phyloP scores from a whole-genome alignment of 1,140 invertebrate species.

The Diorhabda carinulata region DNA sequence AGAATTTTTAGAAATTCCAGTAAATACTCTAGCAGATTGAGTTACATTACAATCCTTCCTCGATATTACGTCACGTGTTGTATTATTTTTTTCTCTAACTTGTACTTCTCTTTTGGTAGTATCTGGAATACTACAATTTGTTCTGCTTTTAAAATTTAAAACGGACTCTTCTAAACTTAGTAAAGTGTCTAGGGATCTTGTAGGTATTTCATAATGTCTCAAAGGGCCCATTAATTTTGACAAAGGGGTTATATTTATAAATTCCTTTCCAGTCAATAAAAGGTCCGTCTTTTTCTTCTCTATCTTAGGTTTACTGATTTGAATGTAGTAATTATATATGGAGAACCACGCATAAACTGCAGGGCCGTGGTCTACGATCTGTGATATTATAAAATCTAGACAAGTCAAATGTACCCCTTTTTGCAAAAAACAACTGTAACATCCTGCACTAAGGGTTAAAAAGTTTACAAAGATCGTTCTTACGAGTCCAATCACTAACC shows the following conservation, averaged over 20 bases:
- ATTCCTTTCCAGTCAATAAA: neutral
- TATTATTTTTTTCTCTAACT: no score
- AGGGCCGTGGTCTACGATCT: conserved; percentile 23
- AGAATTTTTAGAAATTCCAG: no score
- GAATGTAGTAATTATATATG: conserved; percentile 7
- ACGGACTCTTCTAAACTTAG: neutral
- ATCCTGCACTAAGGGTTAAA: conserved; percentile 19
- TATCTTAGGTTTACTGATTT: neutral
- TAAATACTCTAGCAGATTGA: no score
- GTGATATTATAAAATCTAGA: conserved; percentile 22
- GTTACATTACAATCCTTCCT: no score
- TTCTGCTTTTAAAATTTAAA: no score
- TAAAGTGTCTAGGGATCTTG: conserved; percentile 7
- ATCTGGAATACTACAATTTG: conserved; percentile 1
- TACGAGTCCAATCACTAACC: conserved; percentile 21
- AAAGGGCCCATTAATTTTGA: neutral
- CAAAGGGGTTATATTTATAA: neutral
- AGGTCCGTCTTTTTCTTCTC: neutral
- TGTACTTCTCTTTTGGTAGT: neutral
- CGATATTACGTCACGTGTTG: no score
- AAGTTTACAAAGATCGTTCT: conserved; percentile 19
- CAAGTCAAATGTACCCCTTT: conserved; percentile 18
- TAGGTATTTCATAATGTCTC: neutral
- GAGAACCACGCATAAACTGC: conserved; percentile 24
- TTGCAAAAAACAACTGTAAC: conserved; percentile 15